These are phyloP conservation scores for Pionites leucogaster DNA, from an alignment of 2,113 vertebrate genomes.

Conservation along the genomic window DNA sequence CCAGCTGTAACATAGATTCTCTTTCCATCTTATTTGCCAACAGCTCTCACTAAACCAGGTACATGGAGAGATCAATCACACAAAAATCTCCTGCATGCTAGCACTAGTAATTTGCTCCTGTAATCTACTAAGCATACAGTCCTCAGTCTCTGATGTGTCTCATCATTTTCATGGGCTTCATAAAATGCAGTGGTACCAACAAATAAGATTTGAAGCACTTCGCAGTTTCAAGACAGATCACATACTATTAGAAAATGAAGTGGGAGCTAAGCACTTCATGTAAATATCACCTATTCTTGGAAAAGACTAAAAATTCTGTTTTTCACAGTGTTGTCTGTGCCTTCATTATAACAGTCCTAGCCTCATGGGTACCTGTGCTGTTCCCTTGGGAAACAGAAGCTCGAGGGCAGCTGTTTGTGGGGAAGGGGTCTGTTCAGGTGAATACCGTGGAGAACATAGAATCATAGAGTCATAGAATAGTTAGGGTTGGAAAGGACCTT, in stretches of 20 bases:
- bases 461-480: too few relatives aligned
- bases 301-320: background rate
- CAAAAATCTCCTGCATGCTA: background rate
- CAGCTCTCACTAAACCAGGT: background rate
- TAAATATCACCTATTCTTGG: background rate
- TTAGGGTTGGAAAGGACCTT: too few relatives aligned
- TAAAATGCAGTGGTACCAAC: background rate
- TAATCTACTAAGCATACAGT: background rate
- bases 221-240: background rate
- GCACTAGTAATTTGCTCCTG: background rate
- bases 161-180: background rate
- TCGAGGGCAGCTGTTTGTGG: rapidly evolving
- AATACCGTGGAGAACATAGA: background rate
- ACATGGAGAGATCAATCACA: background rate
- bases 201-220: background rate
- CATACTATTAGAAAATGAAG: background rate
- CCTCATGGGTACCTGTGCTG: background rate
- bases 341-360: background rate
- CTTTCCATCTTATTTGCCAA: background rate
- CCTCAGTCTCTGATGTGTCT: background rate
- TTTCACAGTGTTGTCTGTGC: background rate
- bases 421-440: background rate
- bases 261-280: background rate
- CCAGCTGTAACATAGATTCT: background rate
- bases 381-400: background rate